Conservation (phyloP, 2,797 vertebrate genomes). For the Poecilia picta region DNA sequence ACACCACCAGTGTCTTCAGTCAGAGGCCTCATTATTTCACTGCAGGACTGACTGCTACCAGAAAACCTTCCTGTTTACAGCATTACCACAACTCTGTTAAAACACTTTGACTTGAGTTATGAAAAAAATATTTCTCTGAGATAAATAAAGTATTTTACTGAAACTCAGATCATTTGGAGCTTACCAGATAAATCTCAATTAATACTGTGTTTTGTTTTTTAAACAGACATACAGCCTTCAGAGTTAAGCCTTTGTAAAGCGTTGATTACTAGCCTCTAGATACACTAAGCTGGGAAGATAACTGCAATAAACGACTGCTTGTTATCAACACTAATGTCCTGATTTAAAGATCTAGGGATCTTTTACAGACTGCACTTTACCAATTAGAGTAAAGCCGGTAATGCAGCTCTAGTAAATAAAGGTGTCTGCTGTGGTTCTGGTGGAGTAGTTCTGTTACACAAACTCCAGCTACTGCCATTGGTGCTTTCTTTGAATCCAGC, state of each 20-base stretch:
- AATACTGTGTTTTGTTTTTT: not conserved
- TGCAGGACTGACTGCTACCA: not conserved
- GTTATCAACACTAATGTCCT: conserved; percentile 2
- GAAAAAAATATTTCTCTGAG: not conserved
- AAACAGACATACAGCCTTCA: not conserved
- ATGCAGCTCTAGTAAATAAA: not conserved
- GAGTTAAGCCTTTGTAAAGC: not conserved
- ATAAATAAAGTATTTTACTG: not conserved
- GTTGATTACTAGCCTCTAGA: not conserved
- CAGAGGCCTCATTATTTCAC: not conserved
- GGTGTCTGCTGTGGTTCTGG: not conserved
- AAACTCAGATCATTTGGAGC: not conserved
- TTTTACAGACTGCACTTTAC: conserved; percentile 1
- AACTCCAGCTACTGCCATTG: not conserved
- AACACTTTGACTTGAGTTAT: not conserved
- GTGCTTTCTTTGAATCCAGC: conserved; percentile 5
- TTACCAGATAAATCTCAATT: not conserved
- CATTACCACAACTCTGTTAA: not conserved
- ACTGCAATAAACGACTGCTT: not conserved
- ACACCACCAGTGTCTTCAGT: not conserved
- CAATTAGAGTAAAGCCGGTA: not conserved
- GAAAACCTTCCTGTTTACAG: not conserved
- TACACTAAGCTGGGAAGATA: not conserved
- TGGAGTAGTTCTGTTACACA: not conserved
- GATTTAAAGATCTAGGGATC: not conserved